phyloP scores from a whole-genome alignment of 1,140 invertebrate species.

The Aphaenogaster rudis region DNA sequence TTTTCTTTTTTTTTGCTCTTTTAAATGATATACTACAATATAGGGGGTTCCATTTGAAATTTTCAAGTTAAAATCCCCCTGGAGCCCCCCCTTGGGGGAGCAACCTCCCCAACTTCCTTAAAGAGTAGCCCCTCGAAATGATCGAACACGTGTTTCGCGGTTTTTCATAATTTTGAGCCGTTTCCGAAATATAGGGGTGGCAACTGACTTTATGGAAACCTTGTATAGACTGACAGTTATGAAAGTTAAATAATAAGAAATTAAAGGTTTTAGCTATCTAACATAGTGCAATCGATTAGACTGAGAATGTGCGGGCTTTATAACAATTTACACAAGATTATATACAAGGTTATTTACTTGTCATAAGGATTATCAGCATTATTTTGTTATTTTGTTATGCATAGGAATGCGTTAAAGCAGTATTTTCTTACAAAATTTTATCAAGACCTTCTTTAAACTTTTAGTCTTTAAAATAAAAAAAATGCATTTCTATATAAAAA shows the following conservation, averaged over 20 bases:
- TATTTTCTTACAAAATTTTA: not conserved
- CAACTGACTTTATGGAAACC: too few relatives aligned
- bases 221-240: not conserved
- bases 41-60: too few relatives aligned
- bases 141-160: too few relatives aligned
- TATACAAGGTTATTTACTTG: not conserved
- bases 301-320: not conserved
- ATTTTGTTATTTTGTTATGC: constrained; percentile 9
- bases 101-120: too few relatives aligned
- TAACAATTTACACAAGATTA: constrained; percentile 16
- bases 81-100: too few relatives aligned
- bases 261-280: not conserved
- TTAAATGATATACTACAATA: too few relatives aligned
- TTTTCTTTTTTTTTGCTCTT: too few relatives aligned
- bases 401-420: not conserved
- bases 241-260: not conserved
- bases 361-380: not conserved
- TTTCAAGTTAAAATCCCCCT: too few relatives aligned
- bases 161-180: too few relatives aligned
- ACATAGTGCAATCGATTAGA: not conserved
- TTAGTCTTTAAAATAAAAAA: not conserved
- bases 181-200: too few relatives aligned
- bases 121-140: too few relatives aligned
- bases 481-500: not conserved
- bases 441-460: not conserved